Evolutionary conservation across 2,888 invertebrate genomes (phyloP).

Genomic region (Cantharis rustica): DNA sequence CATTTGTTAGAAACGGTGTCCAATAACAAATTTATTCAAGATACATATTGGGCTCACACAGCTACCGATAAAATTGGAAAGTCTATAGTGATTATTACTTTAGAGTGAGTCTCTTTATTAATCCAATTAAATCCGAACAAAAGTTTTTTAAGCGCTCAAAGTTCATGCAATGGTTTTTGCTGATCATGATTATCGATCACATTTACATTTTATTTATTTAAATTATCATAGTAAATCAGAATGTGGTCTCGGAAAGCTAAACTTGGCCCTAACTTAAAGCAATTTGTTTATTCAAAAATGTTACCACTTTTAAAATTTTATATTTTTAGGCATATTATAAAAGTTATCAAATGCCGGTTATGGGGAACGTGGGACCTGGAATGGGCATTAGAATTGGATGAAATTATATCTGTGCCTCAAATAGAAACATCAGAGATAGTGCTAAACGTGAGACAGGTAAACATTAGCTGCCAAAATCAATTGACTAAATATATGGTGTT

Average conservation of each 20-base stretch:
- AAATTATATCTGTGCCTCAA: slow-evolving; percentile 70
- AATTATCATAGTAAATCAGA: too few relatives aligned
- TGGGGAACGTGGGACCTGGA: slow-evolving; percentile 78
- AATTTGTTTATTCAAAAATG: neutral
- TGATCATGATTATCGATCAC: too few relatives aligned
- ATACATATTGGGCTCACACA: slow-evolving; percentile 75
- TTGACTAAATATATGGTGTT: neutral
- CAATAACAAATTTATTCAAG: slow-evolving; percentile 69
- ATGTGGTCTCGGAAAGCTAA: too few relatives aligned
- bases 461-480: slow-evolving; percentile 3
- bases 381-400: slow-evolving; percentile 75
- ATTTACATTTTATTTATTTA: too few relatives aligned
- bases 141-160: too few relatives aligned
- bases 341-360: slow-evolving; percentile 70
- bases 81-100: slow-evolving; percentile 70
- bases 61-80: slow-evolving; percentile 65
- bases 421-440: slow-evolving; percentile 66
- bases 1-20: slow-evolving; percentile 67
- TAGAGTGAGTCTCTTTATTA: slow-evolving; percentile 60
- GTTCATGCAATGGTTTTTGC: too few relatives aligned
- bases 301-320: slow-evolving; percentile 5
- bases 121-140: too few relatives aligned
- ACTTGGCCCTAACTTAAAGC: too few relatives aligned
- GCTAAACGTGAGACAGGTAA: slow-evolving; percentile 76
- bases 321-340: slow-evolving; percentile 68